phyloP scores from a whole-genome alignment of 2,888 invertebrate genomes.

The Acleris laterana region DNA sequence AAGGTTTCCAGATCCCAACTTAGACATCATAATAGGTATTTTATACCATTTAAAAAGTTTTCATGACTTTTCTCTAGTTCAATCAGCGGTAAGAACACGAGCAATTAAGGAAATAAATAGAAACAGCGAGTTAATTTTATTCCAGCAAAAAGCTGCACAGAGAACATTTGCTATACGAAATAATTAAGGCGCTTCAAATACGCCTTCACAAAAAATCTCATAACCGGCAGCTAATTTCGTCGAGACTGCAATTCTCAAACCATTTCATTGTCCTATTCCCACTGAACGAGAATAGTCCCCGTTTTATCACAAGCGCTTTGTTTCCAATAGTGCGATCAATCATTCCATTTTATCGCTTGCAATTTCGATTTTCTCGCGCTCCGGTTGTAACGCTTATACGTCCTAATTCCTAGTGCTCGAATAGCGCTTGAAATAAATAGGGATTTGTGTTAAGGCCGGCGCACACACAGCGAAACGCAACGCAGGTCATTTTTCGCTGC shows the following conservation, averaged over 20 bases:
- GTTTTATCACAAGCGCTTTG: conserved; percentile 26
- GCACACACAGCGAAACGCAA: too few relatives aligned
- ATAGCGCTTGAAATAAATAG: not conserved
- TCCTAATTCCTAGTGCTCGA: conserved; percentile 1
- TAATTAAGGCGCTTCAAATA: not conserved
- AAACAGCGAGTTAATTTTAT: not conserved
- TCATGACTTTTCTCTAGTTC: too few relatives aligned
- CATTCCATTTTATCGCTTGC: conserved; percentile 27
- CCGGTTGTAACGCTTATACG: conserved; percentile 7
- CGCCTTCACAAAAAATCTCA: conserved; percentile 14
- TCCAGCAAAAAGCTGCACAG: not conserved
- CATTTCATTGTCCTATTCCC: conserved; percentile 21
- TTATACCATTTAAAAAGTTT: too few relatives aligned
- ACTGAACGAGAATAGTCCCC: conserved; percentile 20
- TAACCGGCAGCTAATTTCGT: conserved; percentile 14
- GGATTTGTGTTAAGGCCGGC: not conserved
- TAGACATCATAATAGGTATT: too few relatives aligned
- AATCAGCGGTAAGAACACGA: too few relatives aligned
- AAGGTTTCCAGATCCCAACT: too few relatives aligned
- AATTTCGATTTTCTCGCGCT: conserved; percentile 15
- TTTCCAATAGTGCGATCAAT: conserved; percentile 31
- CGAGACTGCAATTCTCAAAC: conserved; percentile 19
- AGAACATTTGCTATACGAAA: not conserved
- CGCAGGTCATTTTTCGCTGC: too few relatives aligned
- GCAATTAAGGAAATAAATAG: too few relatives aligned